Evolutionary conservation across 2,113 vertebrate species (phyloP), one percentile per base, ranked within the genome.

Genomic region (Poeciliopsis retropinna): DNA sequence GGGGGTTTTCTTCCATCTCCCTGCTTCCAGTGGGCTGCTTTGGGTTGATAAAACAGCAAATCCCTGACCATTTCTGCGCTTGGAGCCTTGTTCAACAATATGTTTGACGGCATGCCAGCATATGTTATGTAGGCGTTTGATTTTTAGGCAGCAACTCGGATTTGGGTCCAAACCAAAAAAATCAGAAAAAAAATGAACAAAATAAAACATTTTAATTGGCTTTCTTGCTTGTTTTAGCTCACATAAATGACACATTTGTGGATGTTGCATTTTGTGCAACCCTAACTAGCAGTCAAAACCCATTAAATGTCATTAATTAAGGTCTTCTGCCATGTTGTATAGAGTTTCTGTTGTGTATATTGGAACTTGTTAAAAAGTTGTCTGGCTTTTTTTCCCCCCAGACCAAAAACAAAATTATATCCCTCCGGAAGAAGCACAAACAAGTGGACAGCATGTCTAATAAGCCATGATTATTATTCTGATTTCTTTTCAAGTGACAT

Each of bases 401-500:
- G 27, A 30, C 17, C 13, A 10, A 22, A 41, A 14, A 31, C 51
- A n/a, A 25, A 31, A 62, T 22, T 0, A 5, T 3, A n/a, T 29
- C n/a, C 4, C 60, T 44, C 73, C 37, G 54, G 27, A 79, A 82
- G 76, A 63, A 60, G 28, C 22, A 34, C 5, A 10, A 22, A 17
- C 72, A 54, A 60, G 7, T 28, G 44, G n/a, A 29, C 32, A 70
- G 62, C 37, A 91, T 81, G 80, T 93, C 93, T 95, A 95, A 95
- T 94, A 92, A 93, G 80, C 91, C 93, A 81, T 94, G 92, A 93
- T 92, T 95, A 13, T 79, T 60, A 75, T 94, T 93, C 93, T 85
- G 93, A 93, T 91, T 92, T 93, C 84, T 93, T 92, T 94, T 93
- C 94, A 92, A 92, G 82, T 92, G 85, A 94, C 95, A 94, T 93